These are phyloP conservation scores for Lepilemur septentrionalis DNA, from an alignment of 2,797 vertebrate genomes.

Conservation along the genomic window DNA sequence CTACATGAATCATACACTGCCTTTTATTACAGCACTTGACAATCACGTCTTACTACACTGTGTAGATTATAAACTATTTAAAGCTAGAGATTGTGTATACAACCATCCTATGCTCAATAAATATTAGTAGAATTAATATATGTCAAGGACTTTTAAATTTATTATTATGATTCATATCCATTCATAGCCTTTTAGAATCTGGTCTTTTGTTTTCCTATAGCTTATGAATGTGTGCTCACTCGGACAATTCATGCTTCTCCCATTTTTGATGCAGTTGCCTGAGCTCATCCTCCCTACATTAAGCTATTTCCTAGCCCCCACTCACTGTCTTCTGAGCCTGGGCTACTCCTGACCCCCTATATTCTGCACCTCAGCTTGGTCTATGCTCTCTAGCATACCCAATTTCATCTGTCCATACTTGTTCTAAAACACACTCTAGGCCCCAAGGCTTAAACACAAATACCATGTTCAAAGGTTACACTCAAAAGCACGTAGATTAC, in stretches of 20 bases:
- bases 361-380: neutral
- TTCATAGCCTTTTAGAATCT: neutral
- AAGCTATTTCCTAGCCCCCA: neutral
- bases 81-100: neutral
- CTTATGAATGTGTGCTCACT: neutral
- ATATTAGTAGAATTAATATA: neutral
- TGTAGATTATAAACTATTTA: neutral
- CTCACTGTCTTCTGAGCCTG: neutral
- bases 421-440: neutral
- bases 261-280: neutral
- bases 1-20: neutral
- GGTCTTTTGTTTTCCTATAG: neutral
- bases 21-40: neutral
- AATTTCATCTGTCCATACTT: neutral
- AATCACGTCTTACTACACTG: neutral
- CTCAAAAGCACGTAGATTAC: neutral
- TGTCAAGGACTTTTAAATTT: neutral
- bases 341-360: neutral
- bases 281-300: neutral
- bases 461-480: neutral
- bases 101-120: neutral
- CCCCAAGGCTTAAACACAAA: neutral
- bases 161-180: neutral
- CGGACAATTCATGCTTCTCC: neutral
- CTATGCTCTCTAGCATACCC: neutral